Evolutionary conservation across 2,888 invertebrate species (phyloP), one percentile per base, ranked within the genome.

Genomic region (Drosophila niveifrons): DNA sequence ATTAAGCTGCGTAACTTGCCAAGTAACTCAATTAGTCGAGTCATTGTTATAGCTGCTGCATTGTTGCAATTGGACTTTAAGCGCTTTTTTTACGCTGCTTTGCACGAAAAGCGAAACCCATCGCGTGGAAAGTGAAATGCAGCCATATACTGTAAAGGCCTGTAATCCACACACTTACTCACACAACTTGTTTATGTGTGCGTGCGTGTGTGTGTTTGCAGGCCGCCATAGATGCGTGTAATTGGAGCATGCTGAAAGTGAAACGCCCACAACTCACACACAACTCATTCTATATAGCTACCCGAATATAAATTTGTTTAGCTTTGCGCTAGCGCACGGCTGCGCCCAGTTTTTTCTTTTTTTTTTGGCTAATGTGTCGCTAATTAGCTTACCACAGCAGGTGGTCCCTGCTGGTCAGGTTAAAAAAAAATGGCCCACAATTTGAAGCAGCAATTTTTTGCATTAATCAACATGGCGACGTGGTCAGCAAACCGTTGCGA

Each of bases 21-120:
- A 31, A 66, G 71, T 82, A 88, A 88, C 86, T 83, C 88, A 85
- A 88, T 83, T 88, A 88, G 82, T 47, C 58, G 55, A 31, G 43
- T 59, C 48, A 61, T 59, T 67, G 71, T 55, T 73, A 43, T 36
- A 44, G 43, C 34, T 69, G 64, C 34, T 15, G 76, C 72, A 63
- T 66, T 78, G 72, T 67, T 72, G 61, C 73, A 61, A 61, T 28
- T 39, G 31, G 31, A 58, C 51, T 80, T 72, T 66, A 79, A 79
- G 82, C 86, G 68, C 72, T 55, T 82, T 88, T 88, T 80, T 73
- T 58, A 78, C 75, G 88, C 88, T 73, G 55, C 68, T 70, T 47
- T 83, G 66, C 47, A 28, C 67, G 62, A 78, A 86, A 87, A 82
- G 78, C 78, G 78, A 72, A 83, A 79, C 18, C 39, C 71, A 50